phyloP scores from a whole-genome alignment of 2,797 vertebrate genomes.

The Tragelaphus eurycerus region DNA sequence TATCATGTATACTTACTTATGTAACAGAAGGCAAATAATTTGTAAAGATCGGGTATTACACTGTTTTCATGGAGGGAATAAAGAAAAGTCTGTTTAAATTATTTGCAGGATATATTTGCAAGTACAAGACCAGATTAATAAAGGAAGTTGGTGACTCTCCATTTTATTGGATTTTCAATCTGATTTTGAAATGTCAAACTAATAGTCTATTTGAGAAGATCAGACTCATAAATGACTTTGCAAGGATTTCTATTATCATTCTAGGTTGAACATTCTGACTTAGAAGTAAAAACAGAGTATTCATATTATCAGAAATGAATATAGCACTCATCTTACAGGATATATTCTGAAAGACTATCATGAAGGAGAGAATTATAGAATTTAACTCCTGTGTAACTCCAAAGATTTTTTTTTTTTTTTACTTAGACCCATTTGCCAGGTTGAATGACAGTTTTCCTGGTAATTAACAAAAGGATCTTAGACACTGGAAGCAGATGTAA shows the following conservation, averaged over 20 bases:
- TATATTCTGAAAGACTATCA: slow-evolving; percentile 6
- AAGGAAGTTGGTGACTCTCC: background rate
- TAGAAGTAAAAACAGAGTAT: slow-evolving; percentile 40
- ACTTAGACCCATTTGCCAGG: background rate
- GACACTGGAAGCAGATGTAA: background rate
- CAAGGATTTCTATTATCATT: slow-evolving; percentile 7
- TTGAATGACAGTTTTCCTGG: background rate
- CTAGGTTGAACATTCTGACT: background rate
- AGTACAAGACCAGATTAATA: background rate
- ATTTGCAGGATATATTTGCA: background rate
- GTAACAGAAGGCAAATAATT: background rate
- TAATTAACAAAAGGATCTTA: background rate
- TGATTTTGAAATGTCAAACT: slow-evolving; percentile 18
- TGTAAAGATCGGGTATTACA: background rate
- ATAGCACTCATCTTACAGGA: background rate
- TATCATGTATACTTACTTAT: background rate
- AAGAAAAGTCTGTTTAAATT: background rate
- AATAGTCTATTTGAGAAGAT: slow-evolving; percentile 15
- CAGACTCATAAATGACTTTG: slow-evolving; percentile 1
- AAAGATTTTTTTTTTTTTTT: background rate
- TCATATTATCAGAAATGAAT: slow-evolving; percentile 24
- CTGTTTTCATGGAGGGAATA: background rate
- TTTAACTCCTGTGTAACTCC: background rate
- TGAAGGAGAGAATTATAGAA: background rate
- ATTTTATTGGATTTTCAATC: slow-evolving; percentile 3